phyloP scores from a whole-genome alignment of 2,113 vertebrate species.

The Mobula birostris region DNA sequence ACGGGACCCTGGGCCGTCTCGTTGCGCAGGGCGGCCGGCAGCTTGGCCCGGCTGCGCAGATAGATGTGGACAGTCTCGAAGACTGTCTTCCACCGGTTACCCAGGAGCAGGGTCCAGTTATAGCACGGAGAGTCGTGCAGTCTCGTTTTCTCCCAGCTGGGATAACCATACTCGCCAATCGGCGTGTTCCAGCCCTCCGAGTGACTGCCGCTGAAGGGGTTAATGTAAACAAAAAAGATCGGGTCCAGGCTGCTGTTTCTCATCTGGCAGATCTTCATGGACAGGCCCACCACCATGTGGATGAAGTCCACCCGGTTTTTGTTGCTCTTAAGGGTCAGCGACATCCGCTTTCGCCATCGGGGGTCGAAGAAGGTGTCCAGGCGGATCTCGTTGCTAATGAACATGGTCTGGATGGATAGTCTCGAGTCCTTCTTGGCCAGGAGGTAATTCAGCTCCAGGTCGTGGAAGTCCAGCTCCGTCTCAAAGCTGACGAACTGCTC shows the following conservation, averaged over 20 bases:
- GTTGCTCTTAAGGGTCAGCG: constrained; percentile 98
- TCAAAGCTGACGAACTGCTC: constrained; percentile 99
- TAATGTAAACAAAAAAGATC: constrained; percentile 96
- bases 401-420: constrained; percentile 92
- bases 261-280: constrained; percentile 98
- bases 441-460: constrained; percentile 96
- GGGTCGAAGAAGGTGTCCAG: constrained; percentile 97
- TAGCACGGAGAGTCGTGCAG: constrained; percentile 95
- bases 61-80: constrained; percentile 99
- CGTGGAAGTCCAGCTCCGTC: constrained; percentile 97
- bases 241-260: constrained; percentile 95
- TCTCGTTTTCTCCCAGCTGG: constrained; percentile 89
- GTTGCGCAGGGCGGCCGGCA: constrained; percentile 82
- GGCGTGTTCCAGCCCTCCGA: constrained; percentile 99
- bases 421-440: constrained; percentile 98
- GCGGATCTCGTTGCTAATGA: constrained; percentile 98
- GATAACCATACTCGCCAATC: constrained; percentile 91
- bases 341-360: constrained; percentile 96
- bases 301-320: constrained; percentile 98
- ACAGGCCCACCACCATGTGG: constrained; percentile 96
- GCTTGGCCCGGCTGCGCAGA: constrained; percentile 90
- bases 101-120: constrained; percentile 95
- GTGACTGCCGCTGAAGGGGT: constrained; percentile 96
- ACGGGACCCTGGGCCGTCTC: constrained; percentile 92
- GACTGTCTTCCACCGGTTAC: constrained; percentile 98